Base-by-base conservation (phyloP, 2,113 vertebrate genomes). In the Otocyon megalotis region DNA sequence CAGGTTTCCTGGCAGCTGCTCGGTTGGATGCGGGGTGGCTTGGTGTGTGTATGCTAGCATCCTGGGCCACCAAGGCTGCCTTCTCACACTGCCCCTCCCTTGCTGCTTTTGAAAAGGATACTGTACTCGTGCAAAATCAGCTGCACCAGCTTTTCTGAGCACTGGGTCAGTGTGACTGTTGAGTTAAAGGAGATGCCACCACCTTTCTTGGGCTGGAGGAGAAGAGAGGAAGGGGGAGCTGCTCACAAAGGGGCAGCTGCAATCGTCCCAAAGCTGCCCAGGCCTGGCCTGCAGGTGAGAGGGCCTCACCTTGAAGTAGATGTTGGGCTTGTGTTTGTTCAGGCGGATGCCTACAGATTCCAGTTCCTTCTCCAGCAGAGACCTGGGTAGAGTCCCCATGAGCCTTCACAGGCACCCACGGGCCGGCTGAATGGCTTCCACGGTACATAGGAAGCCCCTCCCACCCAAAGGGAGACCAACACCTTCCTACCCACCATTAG, bases 121-220 rank as follows among this genome's bases (percentile, higher is more conserved):
- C 99, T 99, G 97, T 99, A 99, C 91, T 99, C 99, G 0, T 99
- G 99, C 10, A 99, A 99, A 98, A 99, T 99, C 96, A 99, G 99
- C 98, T 99, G 99, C 62, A 99, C 99, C 37, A 99, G 97, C 98
- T 99, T 99, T 97, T 99, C 99, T 0, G 99, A 99, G 98, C 99
- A 99, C 43, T 99, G 99, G 48, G 99, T 99, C 94, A 99, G 98
- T 0, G 99, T 99, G 93, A 99, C 99, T 0, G 99, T 99, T 2
- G 99, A 99, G 98, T 99, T 99, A 98, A 99, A 99, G 76, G 99
- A 99, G 94, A 99, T 99, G 16, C 99, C 99, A 0, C 99, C 99
- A 20, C 99, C 99, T 98, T 99, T 99, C 98, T 99, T 99, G 90
- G 99, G 99, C 99, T 99, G 97, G 35, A 90, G 56, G 93, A 95